Evolutionary conservation across 2,797 vertebrate species (phyloP).

Genomic region (Echiichthys vipera): DNA sequence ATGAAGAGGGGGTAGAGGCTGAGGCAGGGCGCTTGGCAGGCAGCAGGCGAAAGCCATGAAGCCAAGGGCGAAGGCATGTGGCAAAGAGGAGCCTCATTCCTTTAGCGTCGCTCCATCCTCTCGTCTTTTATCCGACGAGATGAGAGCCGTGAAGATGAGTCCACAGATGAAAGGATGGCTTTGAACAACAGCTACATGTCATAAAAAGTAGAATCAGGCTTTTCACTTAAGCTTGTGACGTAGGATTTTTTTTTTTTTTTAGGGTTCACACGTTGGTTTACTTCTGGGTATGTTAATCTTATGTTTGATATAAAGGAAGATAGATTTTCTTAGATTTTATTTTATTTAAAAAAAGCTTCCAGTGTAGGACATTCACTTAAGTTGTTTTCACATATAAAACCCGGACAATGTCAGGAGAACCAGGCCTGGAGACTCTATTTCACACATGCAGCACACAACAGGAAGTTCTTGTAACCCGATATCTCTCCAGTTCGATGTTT

Average conservation of each 20-base stretch:
- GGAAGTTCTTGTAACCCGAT: no score
- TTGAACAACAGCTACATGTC: slow-evolving; percentile 22
- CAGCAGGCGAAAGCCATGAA: slow-evolving; percentile 20
- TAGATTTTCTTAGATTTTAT: no score
- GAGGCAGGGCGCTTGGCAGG: slow-evolving; percentile 53
- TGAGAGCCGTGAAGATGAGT: slow-evolving; percentile 25
- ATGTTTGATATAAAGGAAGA: background rate
- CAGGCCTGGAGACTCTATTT: no score
- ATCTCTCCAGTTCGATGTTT: no score
- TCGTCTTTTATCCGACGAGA: slow-evolving; percentile 33
- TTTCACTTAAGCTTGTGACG: slow-evolving; percentile 15
- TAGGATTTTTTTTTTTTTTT: background rate
- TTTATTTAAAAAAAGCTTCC: no score
- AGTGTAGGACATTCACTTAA: no score
- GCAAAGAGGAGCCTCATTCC: slow-evolving; percentile 36
- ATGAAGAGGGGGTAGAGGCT: slow-evolving; percentile 31
- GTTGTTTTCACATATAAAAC: no score
- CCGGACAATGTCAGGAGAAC: no score
- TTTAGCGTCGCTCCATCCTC: slow-evolving; percentile 29
- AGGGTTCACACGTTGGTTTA: background rate
- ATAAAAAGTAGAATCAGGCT: slow-evolving; percentile 1
- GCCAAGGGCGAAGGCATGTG: slow-evolving; percentile 59
- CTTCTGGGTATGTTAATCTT: background rate
- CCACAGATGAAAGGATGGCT: slow-evolving; percentile 42
- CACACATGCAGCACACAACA: no score